phyloP scores from a whole-genome alignment of 2,888 invertebrate genomes.

The Graphium colonna region DNA sequence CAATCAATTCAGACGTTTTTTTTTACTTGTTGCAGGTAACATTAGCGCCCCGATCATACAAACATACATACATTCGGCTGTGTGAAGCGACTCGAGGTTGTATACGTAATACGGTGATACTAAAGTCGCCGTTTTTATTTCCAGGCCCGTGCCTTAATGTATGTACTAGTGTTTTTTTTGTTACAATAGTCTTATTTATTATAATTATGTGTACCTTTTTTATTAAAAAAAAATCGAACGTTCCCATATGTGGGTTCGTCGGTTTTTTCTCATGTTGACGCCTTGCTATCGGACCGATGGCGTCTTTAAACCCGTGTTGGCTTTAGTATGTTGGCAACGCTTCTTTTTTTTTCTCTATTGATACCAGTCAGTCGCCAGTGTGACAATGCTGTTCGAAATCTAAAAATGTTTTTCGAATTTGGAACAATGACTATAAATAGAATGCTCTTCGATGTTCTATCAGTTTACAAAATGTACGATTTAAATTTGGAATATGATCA shows the following conservation, averaged over 20 bases:
- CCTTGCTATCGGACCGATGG: not conserved
- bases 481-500: too few species aligned
- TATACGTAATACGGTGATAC: constrained; percentile 11
- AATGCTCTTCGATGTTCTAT: too few species aligned
- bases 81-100: constrained; percentile 18
- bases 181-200: constrained; percentile 20
- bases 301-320: not conserved
- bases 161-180: constrained; percentile 32
- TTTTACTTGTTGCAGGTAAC: constrained; percentile 21
- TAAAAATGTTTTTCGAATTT: too few species aligned
- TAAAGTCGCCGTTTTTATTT: constrained; percentile 10
- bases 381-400: too few species aligned
- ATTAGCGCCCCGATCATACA: constrained; percentile 11
- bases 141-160: constrained; percentile 42
- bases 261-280: constrained; percentile 11
- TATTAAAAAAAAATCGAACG: constrained; percentile 6
- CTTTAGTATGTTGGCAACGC: not conserved
- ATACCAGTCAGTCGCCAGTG: too few species aligned
- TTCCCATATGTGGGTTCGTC: constrained; percentile 11
- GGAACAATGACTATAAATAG: too few species aligned
- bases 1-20: not conserved
- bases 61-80: constrained; percentile 14
- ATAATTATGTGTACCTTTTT: constrained; percentile 11
- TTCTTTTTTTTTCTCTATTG: not conserved
- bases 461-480: too few species aligned